phyloP scores from a whole-genome alignment of 2,113 vertebrate genomes.

The Pogona vitticeps region DNA sequence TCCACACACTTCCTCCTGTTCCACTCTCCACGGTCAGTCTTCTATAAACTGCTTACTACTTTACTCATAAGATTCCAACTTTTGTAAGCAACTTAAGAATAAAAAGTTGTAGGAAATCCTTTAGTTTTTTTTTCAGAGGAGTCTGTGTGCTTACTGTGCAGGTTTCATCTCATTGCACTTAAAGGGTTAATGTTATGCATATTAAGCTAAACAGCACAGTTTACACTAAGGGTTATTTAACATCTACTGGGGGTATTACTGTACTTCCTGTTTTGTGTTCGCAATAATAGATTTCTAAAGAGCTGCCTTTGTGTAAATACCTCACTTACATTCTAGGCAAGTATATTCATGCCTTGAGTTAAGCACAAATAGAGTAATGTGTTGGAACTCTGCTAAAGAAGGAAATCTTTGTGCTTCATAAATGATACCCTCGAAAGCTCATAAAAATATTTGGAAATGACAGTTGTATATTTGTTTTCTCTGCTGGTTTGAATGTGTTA shows the following conservation, averaged over 20 bases:
- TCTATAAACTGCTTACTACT: background rate
- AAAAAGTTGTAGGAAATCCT: conserved; percentile 42
- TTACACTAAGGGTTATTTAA: conserved; percentile 74
- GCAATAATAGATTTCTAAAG: conserved; percentile 81
- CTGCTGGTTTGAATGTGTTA: conserved; percentile 30
- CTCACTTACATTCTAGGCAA: conserved; percentile 86
- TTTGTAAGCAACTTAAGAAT: conserved; percentile 1
- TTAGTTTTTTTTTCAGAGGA: conserved; percentile 42
- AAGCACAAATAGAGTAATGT: conserved; percentile 82
- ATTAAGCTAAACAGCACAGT: conserved; percentile 60
- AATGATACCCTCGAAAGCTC: conserved; percentile 70
- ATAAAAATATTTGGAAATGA: conserved; percentile 72
- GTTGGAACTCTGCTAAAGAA: conserved; percentile 87
- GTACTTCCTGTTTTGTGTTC: conserved; percentile 77
- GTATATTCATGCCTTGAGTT: conserved; percentile 87
- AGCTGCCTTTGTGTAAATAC: conserved; percentile 87
- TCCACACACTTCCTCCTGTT: background rate
- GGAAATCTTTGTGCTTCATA: conserved; percentile 87
- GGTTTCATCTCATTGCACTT: conserved; percentile 48
- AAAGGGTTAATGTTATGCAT: conserved; percentile 60
- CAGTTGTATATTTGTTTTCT: conserved; percentile 65
- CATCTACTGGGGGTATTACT: conserved; percentile 69
- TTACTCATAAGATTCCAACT: background rate
- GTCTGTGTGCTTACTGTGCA: conserved; percentile 55
- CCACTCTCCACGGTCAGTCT: background rate